A percentile compares a stretch with the other conserved stretches of the same genome.
Evolutionary conservation across 1,140 invertebrate species (phyloP).

Genomic region (Panagrolaimus sp.): DNA sequence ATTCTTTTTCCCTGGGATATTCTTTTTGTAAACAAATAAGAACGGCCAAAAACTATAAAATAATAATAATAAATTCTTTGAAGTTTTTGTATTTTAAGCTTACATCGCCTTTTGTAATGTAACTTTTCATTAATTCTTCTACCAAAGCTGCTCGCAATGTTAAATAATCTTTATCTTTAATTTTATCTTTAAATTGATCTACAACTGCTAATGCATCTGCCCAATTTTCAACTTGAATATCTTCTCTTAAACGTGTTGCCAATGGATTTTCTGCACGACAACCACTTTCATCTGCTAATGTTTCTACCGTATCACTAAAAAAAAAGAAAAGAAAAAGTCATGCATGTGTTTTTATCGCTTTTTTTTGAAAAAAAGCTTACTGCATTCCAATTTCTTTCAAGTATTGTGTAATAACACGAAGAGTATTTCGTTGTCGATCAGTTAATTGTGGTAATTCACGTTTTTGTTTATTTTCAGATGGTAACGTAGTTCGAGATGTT

Average conservation of each 20-base stretch:
- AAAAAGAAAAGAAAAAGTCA: not conserved
- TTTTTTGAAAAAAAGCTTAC: constrained; percentile 25
- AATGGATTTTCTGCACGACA: constrained; percentile 45
- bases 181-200: constrained; percentile 27
- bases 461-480: not conserved
- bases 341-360: too few relatives aligned
- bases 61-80: not conserved
- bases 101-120: constrained; percentile 32
- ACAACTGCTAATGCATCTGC: constrained; percentile 30
- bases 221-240: constrained; percentile 23
- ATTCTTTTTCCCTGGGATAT: constrained; percentile 36
- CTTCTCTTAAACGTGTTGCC: constrained; percentile 21
- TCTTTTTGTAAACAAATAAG: constrained; percentile 39
- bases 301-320: constrained; percentile 39
- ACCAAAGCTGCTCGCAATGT: constrained; percentile 35
- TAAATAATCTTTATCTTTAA: constrained; percentile 30
- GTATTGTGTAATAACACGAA: constrained; percentile 46
- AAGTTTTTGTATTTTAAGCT: constrained; percentile 5
- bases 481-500: not conserved
- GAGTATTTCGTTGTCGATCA: constrained; percentile 39
- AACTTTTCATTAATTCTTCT: constrained; percentile 37
- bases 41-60: constrained; percentile 24
- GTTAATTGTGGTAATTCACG: constrained; percentile 15
- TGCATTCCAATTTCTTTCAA: constrained; percentile 32
- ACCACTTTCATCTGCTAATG: constrained; percentile 41